Conservation (phyloP, 2,888 invertebrate species). For the Aporophyla lueneburgensis region DNA sequence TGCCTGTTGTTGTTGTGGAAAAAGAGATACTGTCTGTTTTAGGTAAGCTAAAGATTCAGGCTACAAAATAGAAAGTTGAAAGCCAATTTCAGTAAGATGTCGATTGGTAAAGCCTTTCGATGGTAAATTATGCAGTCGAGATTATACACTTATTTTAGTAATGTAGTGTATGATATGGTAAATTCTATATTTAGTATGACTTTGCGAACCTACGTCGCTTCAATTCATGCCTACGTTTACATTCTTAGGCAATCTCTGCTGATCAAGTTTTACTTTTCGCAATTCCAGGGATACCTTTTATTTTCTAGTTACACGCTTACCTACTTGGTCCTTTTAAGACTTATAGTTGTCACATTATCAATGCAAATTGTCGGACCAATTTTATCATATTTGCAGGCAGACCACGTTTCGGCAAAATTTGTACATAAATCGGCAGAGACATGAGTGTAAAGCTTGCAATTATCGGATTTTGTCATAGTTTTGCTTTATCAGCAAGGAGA, state of each 20-base stretch:
- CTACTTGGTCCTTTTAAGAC: constrained; percentile 9
- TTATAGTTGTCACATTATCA: constrained; percentile 48
- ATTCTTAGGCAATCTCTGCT: not conserved
- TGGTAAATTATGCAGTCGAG: not conserved
- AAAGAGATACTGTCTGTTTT: not conserved
- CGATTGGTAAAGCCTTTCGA: not conserved
- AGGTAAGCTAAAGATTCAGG: accelerated
- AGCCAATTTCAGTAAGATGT: not conserved
- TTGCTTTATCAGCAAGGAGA: too few relatives aligned
- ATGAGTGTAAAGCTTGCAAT: constrained; percentile 34
- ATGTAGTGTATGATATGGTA: not conserved
- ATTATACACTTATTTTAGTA: not conserved
- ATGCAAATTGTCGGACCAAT: constrained; percentile 55
- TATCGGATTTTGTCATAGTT: constrained; percentile 25
- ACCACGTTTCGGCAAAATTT: constrained; percentile 56
- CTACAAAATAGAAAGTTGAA: accelerated
- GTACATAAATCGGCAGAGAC: constrained; percentile 32
- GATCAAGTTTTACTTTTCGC: constrained; percentile 16
- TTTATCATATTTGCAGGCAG: constrained; percentile 57
- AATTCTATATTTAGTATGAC: not conserved
- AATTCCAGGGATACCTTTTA: constrained; percentile 17
- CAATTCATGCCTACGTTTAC: not conserved
- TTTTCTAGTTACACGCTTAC: constrained; percentile 7
- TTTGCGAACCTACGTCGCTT: not conserved
- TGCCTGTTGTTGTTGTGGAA: too few relatives aligned